Conservation (phyloP, 2,797 vertebrate species). For the Toxotes lorentzi region DNA sequence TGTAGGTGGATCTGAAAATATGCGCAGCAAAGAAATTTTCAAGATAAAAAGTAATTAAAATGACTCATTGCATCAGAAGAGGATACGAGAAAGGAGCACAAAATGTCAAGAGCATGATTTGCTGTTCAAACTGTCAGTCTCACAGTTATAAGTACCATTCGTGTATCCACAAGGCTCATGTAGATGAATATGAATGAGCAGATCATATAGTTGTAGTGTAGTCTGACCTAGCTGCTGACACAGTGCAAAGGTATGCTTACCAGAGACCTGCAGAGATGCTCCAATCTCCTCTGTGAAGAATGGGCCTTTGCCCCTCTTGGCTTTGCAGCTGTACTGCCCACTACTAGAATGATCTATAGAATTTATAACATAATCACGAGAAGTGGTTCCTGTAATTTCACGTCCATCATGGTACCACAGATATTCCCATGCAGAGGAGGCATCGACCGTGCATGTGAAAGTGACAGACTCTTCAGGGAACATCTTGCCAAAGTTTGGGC, state of each 20-base stretch:
- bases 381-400: background rate
- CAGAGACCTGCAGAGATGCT: slow-evolving; percentile 44
- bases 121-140: background rate
- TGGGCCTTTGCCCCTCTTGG: slow-evolving; percentile 36
- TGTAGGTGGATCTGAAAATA: slow-evolving; percentile 62
- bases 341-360: background rate
- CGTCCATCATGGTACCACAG: slow-evolving; percentile 36
- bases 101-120: background rate
- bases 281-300: slow-evolving; percentile 39
- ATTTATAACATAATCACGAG: fast-evolving
- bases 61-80: background rate
- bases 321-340: slow-evolving; percentile 66
- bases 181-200: background rate
- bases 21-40: background rate
- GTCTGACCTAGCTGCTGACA: background rate
- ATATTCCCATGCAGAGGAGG: slow-evolving; percentile 57
- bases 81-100: background rate
- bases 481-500: background rate
- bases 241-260: slow-evolving; percentile 39
- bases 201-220: background rate
- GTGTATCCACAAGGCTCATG: background rate
- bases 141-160: background rate
- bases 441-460: slow-evolving; percentile 3
- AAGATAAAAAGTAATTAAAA: background rate
- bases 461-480: slow-evolving; percentile 54